Conservation (phyloP, 1,140 invertebrate species). For the Microplitis demolitor region DNA sequence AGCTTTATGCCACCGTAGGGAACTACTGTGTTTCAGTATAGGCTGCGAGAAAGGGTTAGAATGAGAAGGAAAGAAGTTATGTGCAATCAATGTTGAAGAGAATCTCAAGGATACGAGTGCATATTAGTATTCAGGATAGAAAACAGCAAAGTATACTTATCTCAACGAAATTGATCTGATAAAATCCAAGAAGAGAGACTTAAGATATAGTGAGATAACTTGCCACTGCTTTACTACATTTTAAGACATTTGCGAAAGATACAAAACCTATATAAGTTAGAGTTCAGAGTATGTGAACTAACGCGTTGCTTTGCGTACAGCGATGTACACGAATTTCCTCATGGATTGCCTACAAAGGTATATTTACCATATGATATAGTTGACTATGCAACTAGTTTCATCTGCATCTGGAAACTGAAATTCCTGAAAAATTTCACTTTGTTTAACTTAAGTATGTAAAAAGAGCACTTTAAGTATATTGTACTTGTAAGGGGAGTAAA, state of each 20-base stretch:
- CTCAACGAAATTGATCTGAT: not conserved
- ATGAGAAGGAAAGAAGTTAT: not conserved
- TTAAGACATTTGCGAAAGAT: not conserved
- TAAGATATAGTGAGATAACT: not conserved
- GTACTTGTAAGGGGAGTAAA: not conserved
- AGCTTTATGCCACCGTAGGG: conserved; percentile 10
- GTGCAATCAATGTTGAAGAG: conserved; percentile 13
- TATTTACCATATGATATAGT: not conserved
- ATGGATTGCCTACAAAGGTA: not conserved
- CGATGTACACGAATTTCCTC: conserved; percentile 6
- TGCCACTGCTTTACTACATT: not conserved
- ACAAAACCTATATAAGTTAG: not conserved
- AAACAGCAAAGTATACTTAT: conserved; percentile 2
- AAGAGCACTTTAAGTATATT: not conserved
- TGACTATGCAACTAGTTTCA: too few relatives aligned
- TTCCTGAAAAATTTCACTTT: not conserved
- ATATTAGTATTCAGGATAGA: conserved; percentile 14
- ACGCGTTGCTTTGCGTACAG: not conserved
- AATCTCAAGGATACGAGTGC: not conserved
- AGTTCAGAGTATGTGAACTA: not conserved
- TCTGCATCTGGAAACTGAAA: not conserved
- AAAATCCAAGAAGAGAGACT: conserved; percentile 5
- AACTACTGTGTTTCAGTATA: not conserved
- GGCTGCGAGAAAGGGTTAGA: not conserved
- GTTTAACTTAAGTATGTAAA: not conserved